Percentiles rank a stretch among this genome's conserved stretches.
These are phyloP conservation scores for Drosophila neoperkinsi DNA, from an alignment of 2,888 invertebrate species.

Conservation along the genomic window DNA sequence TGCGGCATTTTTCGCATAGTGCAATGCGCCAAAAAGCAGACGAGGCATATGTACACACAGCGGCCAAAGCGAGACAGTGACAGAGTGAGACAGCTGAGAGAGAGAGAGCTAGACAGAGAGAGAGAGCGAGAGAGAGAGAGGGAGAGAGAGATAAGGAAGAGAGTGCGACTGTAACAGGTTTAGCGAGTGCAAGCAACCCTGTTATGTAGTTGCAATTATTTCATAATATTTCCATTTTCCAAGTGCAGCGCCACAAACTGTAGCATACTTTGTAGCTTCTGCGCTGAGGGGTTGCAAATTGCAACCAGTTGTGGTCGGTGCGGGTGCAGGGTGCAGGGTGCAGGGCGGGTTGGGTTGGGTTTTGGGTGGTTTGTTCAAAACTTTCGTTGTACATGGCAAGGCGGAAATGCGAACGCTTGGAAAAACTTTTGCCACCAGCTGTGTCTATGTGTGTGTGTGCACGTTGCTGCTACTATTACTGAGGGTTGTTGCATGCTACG, in stretches of 20 bases:
- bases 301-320: conserved; percentile 22
- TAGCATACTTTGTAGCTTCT: conserved; percentile 56
- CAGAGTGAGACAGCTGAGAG: not conserved
- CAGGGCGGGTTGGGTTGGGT: not conserved
- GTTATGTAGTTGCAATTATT: conserved; percentile 70
- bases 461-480: conserved; percentile 15
- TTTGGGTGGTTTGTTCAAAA: conserved; percentile 38
- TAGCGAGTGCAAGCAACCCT: conserved; percentile 62
- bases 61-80: conserved; percentile 2
- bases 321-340: not conserved
- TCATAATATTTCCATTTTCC: conserved; percentile 63
- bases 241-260: conserved; percentile 56
- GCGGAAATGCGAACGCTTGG: conserved; percentile 66
- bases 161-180: conserved; percentile 23
- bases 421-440: conserved; percentile 73
- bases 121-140: not conserved
- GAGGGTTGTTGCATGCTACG: conserved; percentile 73
- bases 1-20: conserved; percentile 71
- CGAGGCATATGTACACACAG: conserved; percentile 31
- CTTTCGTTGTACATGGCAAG: conserved; percentile 41
- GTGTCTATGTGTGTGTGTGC: conserved; percentile 42
- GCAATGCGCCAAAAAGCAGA: conserved; percentile 75
- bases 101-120: not conserved
- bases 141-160: not conserved
- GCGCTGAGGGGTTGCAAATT: conserved; percentile 41